These are phyloP conservation scores for Micrasema minimum DNA, from an alignment of 1,140 invertebrate genomes.

Conservation along the genomic window DNA sequence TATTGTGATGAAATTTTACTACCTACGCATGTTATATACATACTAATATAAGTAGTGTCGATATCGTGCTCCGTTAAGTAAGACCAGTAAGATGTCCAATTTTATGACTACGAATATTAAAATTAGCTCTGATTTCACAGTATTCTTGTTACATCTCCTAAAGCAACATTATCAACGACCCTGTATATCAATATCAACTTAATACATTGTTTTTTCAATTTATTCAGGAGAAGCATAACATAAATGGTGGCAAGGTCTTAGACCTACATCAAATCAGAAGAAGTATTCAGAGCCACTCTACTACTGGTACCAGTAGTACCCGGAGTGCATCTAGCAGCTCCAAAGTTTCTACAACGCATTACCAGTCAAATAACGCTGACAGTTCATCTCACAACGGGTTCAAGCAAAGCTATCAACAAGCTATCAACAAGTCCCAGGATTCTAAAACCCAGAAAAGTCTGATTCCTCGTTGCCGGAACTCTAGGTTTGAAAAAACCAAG, in stretches of 20 bases:
- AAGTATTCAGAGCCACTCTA: slow-evolving; percentile 21
- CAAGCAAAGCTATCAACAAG: neutral
- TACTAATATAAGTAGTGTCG: too few relatives aligned
- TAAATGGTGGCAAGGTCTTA: neutral
- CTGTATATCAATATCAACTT: too few relatives aligned
- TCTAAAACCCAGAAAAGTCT: slow-evolving; percentile 17
- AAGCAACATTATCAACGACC: too few relatives aligned
- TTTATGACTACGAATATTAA: too few relatives aligned
- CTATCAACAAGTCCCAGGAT: neutral
- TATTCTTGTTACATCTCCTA: too few relatives aligned
- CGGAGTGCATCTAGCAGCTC: slow-evolving; percentile 23
- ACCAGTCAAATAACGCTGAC: neutral
- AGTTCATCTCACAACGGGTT: neutral
- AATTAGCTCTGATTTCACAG: too few relatives aligned
- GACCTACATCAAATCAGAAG: slow-evolving; percentile 21
- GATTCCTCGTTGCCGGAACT: slow-evolving; percentile 29
- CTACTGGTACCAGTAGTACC: slow-evolving; percentile 17
- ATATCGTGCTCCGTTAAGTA: too few relatives aligned
- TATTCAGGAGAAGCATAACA: slow-evolving; percentile 9
- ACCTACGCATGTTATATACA: too few relatives aligned
- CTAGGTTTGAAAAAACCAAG: slow-evolving; percentile 22
- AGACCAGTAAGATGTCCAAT: too few relatives aligned
- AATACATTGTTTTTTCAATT: neutral
- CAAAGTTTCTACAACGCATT: slow-evolving; percentile 3
- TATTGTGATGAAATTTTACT: too few relatives aligned